Conservation (phyloP, 1,140 invertebrate species). For the Saccostrea glomerata region DNA sequence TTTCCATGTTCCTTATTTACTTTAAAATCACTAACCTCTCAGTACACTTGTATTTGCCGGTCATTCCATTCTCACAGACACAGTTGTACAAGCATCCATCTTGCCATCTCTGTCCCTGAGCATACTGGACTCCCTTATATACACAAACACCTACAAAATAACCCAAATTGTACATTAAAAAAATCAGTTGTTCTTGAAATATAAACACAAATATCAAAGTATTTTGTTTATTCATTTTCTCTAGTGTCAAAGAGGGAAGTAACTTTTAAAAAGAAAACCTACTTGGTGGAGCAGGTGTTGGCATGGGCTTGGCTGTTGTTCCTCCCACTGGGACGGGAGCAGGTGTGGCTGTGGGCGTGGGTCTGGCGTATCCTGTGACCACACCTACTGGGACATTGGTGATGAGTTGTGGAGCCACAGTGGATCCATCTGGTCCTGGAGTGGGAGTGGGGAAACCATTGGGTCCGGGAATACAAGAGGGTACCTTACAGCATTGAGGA, state of each 20-base stretch:
- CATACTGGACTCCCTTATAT: conserved; percentile 63
- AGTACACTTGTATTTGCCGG: conserved; percentile 64
- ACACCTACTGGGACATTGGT: conserved; percentile 52
- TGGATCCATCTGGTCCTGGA: conserved; percentile 48
- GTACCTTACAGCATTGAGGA: conserved; percentile 68
- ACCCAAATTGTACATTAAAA: no score
- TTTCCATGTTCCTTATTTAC: neutral
- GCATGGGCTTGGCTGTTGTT: conserved; percentile 53
- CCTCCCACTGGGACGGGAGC: conserved; percentile 45
- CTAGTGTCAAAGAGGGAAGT: no score
- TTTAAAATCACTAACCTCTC: conserved; percentile 59
- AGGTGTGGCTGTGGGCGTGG: conserved; percentile 48
- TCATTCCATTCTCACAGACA: conserved; percentile 65
- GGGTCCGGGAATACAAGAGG: conserved; percentile 62
- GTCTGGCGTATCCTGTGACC: conserved; percentile 57
- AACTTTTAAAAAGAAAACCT: neutral
- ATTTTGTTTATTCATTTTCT: no score
- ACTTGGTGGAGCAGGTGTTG: conserved; percentile 55
- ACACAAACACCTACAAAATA: conserved; percentile 60
- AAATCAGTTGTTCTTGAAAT: no score
- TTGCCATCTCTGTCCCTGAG: conserved; percentile 66
- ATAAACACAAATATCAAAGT: no score
- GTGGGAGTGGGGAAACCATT: conserved; percentile 54
- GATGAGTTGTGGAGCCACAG: conserved; percentile 47
- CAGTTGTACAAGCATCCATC: conserved; percentile 67